Evolutionary conservation across 2,113 vertebrate species (phyloP).

Genomic region (Promerops cafer): DNA sequence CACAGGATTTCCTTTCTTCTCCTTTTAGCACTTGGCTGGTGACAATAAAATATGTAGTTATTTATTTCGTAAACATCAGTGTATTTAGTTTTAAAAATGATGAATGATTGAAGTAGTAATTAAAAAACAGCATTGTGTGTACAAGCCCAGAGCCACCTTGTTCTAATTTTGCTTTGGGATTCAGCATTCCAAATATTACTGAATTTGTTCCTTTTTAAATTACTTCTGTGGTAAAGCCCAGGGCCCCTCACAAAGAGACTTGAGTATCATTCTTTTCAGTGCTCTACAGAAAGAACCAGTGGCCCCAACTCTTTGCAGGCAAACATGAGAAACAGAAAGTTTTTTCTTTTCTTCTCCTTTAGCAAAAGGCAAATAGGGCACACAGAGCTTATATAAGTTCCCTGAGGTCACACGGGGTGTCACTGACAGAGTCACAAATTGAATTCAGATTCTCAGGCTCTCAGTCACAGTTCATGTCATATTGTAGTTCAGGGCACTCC

Average conservation of each 20-base stretch:
- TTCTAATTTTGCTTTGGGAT: constrained; percentile 28
- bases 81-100: not conserved
- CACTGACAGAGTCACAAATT: constrained; percentile 5
- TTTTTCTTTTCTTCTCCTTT: constrained; percentile 18
- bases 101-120: constrained; percentile 31
- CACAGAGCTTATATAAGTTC: constrained; percentile 2
- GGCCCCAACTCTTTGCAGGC: not conserved
- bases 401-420: constrained; percentile 7
- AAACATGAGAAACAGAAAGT: constrained; percentile 43
- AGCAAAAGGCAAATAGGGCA: constrained; percentile 25
- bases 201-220: not conserved
- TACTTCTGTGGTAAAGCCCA: not conserved
- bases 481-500: not conserved
- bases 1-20: constrained; percentile 18
- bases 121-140: not conserved
- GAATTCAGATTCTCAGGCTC: constrained; percentile 18
- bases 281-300: not conserved
- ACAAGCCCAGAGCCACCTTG: constrained; percentile 10
- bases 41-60: not conserved
- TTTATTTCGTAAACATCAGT: constrained; percentile 22
- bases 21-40: constrained; percentile 14
- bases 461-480: not conserved
- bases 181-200: constrained; percentile 13
- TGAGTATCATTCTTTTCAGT: not conserved
- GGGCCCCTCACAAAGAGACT: not conserved